Base-by-base conservation (phyloP, 2,113 vertebrate species). In the Oreocharis arfaki region DNA sequence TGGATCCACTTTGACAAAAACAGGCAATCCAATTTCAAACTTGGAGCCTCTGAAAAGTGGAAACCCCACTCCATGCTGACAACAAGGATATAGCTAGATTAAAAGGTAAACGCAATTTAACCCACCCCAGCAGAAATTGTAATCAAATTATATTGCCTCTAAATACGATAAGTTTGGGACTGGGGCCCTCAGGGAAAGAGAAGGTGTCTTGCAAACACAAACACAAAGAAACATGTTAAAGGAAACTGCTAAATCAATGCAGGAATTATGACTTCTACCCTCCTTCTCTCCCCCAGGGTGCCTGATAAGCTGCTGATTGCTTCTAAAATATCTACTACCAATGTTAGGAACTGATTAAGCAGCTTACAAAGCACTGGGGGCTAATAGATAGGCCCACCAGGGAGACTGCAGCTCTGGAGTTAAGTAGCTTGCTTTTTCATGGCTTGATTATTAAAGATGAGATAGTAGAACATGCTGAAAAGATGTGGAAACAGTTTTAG, bases 91-190 rank as follows among this genome's bases (percentile, higher is more conserved):
- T 1, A 91, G 90, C 85, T 85, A 97, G 93, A 98, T 97, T 96
- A 97, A 97, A 98, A 97, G 84, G 95, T 70, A 98, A 98, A 98
- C 97, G 89, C 80, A 97, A 98, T 98, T 98, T 97, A 96, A 97
- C 87, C 82, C 81, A 96, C 87, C 64, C 88, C 84, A 96, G 97
- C 86, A 98, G 92, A 96, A 97, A 92, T 32, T 28, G 76, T 97
- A 97, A 98, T 97, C 96, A 95, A 98, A 97, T 98, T 97, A 97
- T 49, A 94, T 33, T 95, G 94, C 94, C 86, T 97, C 93, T 96
- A 97, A 97, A 97, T 94, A 97, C 91, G 94, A 84, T 97, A 97
- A 96, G 76, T 98, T 96, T 97, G 93, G 91, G 92, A 91, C 80
- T 84, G 52, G 52, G 33, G 32, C 64, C 83, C 91, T 61, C 23